Evolutionary conservation across 2,888 invertebrate species (phyloP).

Genomic region (Drosophila ezoana): DNA sequence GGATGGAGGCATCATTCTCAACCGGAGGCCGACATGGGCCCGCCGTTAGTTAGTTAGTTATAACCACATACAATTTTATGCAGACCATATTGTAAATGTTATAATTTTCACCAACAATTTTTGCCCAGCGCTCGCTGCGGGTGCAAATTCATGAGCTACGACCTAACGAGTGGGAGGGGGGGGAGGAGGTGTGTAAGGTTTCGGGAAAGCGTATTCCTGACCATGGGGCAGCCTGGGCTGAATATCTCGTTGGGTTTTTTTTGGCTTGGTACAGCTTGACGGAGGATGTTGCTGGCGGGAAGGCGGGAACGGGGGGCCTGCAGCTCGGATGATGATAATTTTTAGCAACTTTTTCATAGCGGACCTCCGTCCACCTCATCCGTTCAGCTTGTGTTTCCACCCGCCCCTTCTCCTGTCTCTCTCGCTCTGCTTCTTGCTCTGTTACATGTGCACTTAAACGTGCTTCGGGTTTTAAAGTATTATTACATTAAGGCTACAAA

Average conservation of each 20-base stretch:
- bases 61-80: constrained; percentile 77
- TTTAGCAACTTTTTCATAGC: constrained; percentile 67
- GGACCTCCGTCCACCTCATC: constrained; percentile 14
- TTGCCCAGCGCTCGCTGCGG: constrained; percentile 40
- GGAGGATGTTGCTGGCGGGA: no score
- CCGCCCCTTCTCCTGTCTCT: neutral
- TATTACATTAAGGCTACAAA: constrained; percentile 58
- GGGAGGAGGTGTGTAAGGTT: neutral
- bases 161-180: neutral
- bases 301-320: neutral
- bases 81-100: constrained; percentile 76
- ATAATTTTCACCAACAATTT: constrained; percentile 78
- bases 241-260: constrained; percentile 24
- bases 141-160: constrained; percentile 39
- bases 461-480: constrained; percentile 68
- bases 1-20: neutral
- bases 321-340: constrained; percentile 65
- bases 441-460: constrained; percentile 67
- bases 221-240: constrained; percentile 16
- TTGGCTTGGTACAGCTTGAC: constrained; percentile 10
- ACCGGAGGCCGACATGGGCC: constrained; percentile 61
- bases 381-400: neutral
- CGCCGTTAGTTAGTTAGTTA: constrained; percentile 76
- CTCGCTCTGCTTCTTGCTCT: constrained; percentile 4
- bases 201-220: constrained; percentile 13